Evolutionary conservation across 2,888 invertebrate species (phyloP).

Genomic region (Oeneis ivallda): DNA sequence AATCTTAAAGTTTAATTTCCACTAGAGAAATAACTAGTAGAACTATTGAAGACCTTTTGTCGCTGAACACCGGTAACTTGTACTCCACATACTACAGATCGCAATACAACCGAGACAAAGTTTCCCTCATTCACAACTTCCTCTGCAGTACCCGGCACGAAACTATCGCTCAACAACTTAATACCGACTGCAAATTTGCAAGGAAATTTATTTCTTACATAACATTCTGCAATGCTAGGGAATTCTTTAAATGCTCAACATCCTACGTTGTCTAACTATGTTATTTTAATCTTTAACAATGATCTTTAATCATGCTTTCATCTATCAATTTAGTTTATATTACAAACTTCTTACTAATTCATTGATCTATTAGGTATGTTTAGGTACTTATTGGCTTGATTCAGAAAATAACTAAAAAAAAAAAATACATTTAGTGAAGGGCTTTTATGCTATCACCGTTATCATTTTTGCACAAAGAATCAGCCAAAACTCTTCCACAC

Average conservation of each 20-base stretch:
- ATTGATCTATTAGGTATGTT: too few species aligned
- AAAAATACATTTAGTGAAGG: too few species aligned
- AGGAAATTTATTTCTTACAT: slow-evolving; percentile 67
- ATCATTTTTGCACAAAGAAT: too few species aligned
- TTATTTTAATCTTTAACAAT: not conserved
- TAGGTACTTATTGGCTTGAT: too few species aligned
- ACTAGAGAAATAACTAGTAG: not conserved
- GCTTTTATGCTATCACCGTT: too few species aligned
- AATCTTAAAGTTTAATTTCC: not conserved
- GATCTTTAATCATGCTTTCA: not conserved
- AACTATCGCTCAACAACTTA: slow-evolving; percentile 54
- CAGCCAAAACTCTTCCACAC: too few species aligned
- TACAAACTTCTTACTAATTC: too few species aligned
- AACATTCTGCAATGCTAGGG: slow-evolving; percentile 44
- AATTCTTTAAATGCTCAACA: slow-evolving; percentile 10
- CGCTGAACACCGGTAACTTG: not conserved
- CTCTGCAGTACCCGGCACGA: slow-evolving; percentile 53
- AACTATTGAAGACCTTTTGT: not conserved
- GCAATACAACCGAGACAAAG: slow-evolving; percentile 44
- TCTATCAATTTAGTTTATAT: too few species aligned
- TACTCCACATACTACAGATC: slow-evolving; percentile 10
- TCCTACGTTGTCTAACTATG: not conserved
- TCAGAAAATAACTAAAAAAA: too few species aligned
- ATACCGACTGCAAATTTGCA: slow-evolving; percentile 64
- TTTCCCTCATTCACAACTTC: slow-evolving; percentile 53